phyloP scores from a whole-genome alignment of 2,113 vertebrate species.

The Sturnira hondurensis region DNA sequence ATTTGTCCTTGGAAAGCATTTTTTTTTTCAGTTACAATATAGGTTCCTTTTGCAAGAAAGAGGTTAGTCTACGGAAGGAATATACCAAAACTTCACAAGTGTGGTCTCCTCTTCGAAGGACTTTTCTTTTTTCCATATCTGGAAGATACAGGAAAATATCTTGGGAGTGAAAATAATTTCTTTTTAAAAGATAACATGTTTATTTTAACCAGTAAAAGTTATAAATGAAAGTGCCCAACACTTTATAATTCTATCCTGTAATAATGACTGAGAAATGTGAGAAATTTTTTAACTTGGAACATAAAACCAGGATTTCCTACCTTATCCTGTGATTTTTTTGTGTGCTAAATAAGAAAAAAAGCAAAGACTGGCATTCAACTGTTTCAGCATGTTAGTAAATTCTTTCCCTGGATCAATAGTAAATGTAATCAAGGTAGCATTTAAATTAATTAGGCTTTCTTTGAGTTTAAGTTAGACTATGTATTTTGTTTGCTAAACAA shows the following conservation, averaged over 20 bases:
- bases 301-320: neutral
- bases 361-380: neutral
- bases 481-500: constrained; percentile 45
- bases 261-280: neutral
- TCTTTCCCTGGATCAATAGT: constrained; percentile 43
- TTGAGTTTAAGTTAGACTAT: constrained; percentile 59
- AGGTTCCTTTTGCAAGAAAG: constrained; percentile 2
- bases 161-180: constrained; percentile 32
- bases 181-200: neutral
- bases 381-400: constrained; percentile 36
- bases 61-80: neutral
- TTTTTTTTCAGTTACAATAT: neutral
- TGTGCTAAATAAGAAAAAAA: constrained; percentile 30
- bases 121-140: neutral
- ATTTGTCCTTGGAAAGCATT: neutral
- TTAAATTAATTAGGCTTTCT: constrained; percentile 65
- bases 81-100: constrained; percentile 14
- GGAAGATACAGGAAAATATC: neutral
- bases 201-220: constrained; percentile 32
- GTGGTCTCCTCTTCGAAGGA: neutral
- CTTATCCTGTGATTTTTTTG: constrained; percentile 6
- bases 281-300: neutral
- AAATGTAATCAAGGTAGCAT: constrained; percentile 44
- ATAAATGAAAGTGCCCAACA: neutral
- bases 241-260: neutral